Conservation (phyloP, 1,140 invertebrate genomes). For the Trinorchestia longiramus region DNA sequence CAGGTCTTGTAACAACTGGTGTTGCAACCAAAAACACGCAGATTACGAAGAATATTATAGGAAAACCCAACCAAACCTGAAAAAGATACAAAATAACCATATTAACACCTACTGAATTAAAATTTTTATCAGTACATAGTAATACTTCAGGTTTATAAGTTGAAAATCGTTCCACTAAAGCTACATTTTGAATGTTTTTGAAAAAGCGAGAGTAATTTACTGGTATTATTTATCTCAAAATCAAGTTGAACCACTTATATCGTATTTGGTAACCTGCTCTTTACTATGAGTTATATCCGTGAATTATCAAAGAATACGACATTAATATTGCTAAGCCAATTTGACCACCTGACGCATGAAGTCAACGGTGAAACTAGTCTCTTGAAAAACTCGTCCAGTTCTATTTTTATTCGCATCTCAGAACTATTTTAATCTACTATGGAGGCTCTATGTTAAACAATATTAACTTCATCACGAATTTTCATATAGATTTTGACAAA, state of each 20-base stretch:
- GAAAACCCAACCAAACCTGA: conserved; percentile 52
- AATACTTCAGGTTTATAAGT: background rate
- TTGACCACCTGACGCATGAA: background rate
- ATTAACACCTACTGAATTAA: background rate
- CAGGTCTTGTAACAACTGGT: conserved; percentile 28
- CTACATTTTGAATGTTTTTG: too few relatives aligned
- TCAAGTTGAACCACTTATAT: background rate
- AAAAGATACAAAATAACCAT: background rate
- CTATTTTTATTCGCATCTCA: background rate
- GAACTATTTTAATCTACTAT: background rate
- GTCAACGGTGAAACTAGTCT: background rate
- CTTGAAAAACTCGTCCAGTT: background rate
- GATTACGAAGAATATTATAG: conserved; percentile 54
- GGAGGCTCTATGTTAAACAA: background rate
- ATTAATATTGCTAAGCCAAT: too few relatives aligned
- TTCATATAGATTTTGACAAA: background rate
- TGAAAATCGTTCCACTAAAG: too few relatives aligned
- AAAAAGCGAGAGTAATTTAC: background rate
- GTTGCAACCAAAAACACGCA: conserved; percentile 51
- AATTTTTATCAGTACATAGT: background rate
- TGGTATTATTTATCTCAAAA: background rate
- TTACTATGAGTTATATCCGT: background rate
- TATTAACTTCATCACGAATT: background rate
- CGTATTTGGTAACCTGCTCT: background rate
- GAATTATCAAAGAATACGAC: background rate